Base-by-base conservation (phyloP, 2,888 invertebrate genomes). In the Girardia tigrina region DNA sequence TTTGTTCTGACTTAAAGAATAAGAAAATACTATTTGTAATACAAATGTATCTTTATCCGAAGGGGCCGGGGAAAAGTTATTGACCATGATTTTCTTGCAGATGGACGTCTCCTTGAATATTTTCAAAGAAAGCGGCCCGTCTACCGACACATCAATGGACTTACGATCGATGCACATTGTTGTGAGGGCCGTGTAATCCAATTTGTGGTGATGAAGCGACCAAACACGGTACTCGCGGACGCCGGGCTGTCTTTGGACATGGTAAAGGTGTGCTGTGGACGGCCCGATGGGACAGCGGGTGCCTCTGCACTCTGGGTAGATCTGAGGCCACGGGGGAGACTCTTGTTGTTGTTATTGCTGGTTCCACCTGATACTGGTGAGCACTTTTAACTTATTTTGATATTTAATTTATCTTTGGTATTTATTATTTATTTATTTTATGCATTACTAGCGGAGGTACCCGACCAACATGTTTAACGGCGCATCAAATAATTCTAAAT, bases 161-260 rank as follows among this genome's bases (percentile, higher is more conserved):
- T 56, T n/a, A 71, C 71, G n/a, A 14, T 71, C 4, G 71, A 71
- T 71, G 71, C 71, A 26, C 71, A 71, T 29, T 29, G 27, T 12
- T n/a, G 27, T 29, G 8, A 4, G 27, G 71, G 28, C 27, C 71
- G 71, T 4, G n/a, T 71, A 16, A 4, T 71, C 71, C 71, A 71
- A 29, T 71, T 71, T 71, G n/a, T 71, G 6, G 71, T 71, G 14
- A 71, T 71, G 71, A 29, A 71, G 26, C 6, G 71, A 23, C 71
- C 71, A 6, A 71, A 71, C n/a, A 71, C 27, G 2, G 6, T 71
- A 12, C 26, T 71, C 4, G 71, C 71, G 6, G 71, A 71, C n/a
- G 71, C n/a, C 6, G 56, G 20, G n/a, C 20, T 56, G 4, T n/a
- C n/a, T 6, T 20, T 56, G 4, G 56, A 56, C 4, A 56, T 23